Evolutionary conservation across 2,888 invertebrate genomes (phyloP).

Genomic region (Loripinus fragilis): DNA sequence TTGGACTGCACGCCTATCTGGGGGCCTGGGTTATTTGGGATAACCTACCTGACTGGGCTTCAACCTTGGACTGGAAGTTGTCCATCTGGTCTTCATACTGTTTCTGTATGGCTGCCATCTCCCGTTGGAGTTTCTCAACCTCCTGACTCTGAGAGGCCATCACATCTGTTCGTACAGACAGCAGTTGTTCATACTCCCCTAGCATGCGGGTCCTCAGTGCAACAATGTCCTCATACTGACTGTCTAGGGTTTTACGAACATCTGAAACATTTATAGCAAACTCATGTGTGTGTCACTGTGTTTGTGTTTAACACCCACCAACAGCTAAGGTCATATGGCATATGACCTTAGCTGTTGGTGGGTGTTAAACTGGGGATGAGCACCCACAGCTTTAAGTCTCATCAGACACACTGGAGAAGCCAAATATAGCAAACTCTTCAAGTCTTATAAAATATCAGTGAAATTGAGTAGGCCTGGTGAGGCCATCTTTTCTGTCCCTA

Average conservation of each 20-base stretch:
- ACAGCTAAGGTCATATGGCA: no score
- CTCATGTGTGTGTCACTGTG: no score
- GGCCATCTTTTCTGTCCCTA: no score
- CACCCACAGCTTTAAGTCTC: no score
- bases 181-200: conserved; percentile 71
- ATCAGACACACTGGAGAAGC: no score
- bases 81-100: conserved; percentile 69
- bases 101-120: conserved; percentile 69
- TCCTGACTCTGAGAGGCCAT: conserved; percentile 68
- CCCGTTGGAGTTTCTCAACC: conserved; percentile 67
- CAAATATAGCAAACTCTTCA: no score
- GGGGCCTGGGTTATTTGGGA: no score
- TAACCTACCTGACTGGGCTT: conserved; percentile 57
- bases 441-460: no score
- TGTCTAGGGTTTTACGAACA: conserved; percentile 67
- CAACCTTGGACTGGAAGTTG: conserved; percentile 59
- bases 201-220: conserved; percentile 69
- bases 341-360: no score
- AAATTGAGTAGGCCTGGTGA: no score
- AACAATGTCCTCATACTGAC: conserved; percentile 71
- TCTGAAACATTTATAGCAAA: conserved; percentile 60
- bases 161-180: conserved; percentile 65
- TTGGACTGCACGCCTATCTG: conserved; percentile 65
- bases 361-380: no score
- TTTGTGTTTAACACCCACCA: no score